Evolutionary conservation across 2,113 vertebrate species (phyloP), one percentile per base, ranked within the genome.

Genomic region (Poecile atricapillus): DNA sequence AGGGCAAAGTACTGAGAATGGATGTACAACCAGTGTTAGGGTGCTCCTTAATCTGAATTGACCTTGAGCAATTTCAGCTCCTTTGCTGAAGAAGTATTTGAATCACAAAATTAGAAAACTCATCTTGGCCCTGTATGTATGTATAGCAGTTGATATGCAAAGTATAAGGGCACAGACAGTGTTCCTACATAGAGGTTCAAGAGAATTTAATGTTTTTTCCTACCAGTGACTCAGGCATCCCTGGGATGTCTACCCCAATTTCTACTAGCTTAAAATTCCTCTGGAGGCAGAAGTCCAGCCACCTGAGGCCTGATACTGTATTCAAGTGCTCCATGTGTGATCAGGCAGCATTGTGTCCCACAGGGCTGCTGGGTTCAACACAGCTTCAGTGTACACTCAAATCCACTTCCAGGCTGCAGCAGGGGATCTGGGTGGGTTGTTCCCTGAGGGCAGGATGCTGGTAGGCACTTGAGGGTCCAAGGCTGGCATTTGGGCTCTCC

Each of bases 251-350:
- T 39, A 39, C 39, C 39, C 39, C 39, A 20, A 23, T 67, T 55
- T 53, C 46, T 52, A 5, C 43, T 58, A 41, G 27, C 5, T 64
- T 69, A 4, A 52, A 60, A 13, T 80, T 60, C 58, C 28, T 53
- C 43, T 25, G 10, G 15, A 70, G 68, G 24, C 39, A 44, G 31
- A 49, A 83, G 12, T 46, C 15, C 15, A 71, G 25, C 58, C 27
- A 0, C 52, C 67, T 43, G 67, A 69, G 59, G 44, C 31, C 68
- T 33, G 11, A 27, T 31, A 7, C 1, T 13, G 15, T 31, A 8
- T 71, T 55, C 23, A 52, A 0, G 13, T 46, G 44, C 13, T 91
- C 53, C 1, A 0, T 43, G 33, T 23, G 2, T 33, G 41, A 37
- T 52, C 28, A 41, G 55, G 63, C 43, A 77, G 21, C 22, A 5